Base-by-base conservation (phyloP, 2,113 vertebrate genomes). In the Herpetotheres cachinnans region DNA sequence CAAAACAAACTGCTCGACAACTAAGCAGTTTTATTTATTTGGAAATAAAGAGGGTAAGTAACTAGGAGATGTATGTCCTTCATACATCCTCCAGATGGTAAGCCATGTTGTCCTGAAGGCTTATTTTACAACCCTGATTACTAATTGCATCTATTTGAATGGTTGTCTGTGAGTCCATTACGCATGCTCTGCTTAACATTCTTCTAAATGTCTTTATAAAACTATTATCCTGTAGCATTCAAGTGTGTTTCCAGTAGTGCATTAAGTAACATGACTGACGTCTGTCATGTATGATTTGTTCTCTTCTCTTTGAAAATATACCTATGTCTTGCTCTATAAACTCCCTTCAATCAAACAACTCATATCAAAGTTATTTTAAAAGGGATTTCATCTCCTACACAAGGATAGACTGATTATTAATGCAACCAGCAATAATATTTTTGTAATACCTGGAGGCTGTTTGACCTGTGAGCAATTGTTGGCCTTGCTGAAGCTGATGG, bases 211-310 rank as follows among this genome's bases (percentile, higher is more conserved):
- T 78, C 79, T 93, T 66, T 80, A 32, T 95, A 89, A 92, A 89
- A 86, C 61, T 79, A 63, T 95, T 89, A 93, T 74, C 14, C 30
- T 90, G 38, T 47, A 92, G 63, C 70, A 76, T 86, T 95, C 86
- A 89, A 81, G 21, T 83, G 62, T 89, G 55, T 86, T 92, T 90
- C 90, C 76, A 79, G 47, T 49, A 86, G 40, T 79, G 69, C 81
- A 86, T 74, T 92, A 90, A 96, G 56, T 49, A 81, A 82, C 38
- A 76, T 91, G 95, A 97, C 89, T 92, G 96, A 91, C 3, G 0
- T 61, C 92, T 97, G 91, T 95, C 94, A 95, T 30, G 8, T 47
- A 62, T 34, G 73, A 84, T 89, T 92, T 93, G 50, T 96, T 95
- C 90, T 84, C 76, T 89, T 66, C 76, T 86, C 65, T 97, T 65